phyloP scores from a whole-genome alignment of 2,888 invertebrate species.

The Cheilosia soror region DNA sequence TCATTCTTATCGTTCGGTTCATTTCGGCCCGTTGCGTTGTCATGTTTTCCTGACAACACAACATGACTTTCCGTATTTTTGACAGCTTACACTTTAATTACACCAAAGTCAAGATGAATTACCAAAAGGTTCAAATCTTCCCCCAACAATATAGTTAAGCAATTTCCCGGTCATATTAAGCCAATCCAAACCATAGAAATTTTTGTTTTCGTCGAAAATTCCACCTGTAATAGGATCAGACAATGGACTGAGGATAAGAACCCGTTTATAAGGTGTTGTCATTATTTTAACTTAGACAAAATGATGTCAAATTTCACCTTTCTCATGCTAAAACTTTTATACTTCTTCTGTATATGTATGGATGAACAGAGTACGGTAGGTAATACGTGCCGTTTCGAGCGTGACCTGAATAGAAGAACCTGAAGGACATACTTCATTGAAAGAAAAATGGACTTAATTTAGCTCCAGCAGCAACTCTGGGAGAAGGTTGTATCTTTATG shows the following conservation, averaged over 20 bases:
- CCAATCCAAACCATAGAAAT: slow-evolving; percentile 13
- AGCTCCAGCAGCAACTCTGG: neutral
- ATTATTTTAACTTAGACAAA: slow-evolving; percentile 1
- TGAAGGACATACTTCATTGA: slow-evolving; percentile 49
- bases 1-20: neutral
- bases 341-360: neutral
- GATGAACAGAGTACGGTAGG: slow-evolving; percentile 16
- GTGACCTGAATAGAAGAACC: slow-evolving; percentile 46
- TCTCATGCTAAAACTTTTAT: neutral
- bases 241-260: neutral
- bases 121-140: neutral
- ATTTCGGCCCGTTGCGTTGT: neutral
- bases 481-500: neutral
- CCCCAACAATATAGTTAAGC: neutral
- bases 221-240: slow-evolving; percentile 47
- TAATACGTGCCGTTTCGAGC: slow-evolving; percentile 52
- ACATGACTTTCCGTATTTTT: slow-evolving; percentile 54
- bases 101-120: slow-evolving; percentile 52
- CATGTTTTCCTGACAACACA: neutral
- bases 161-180: neutral
- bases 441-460: slow-evolving; percentile 64
- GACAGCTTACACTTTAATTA: slow-evolving; percentile 56
- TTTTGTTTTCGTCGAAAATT: neutral
- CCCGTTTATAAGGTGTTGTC: slow-evolving; percentile 47
- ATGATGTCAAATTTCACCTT: neutral